phyloP scores from a whole-genome alignment of 1,140 invertebrate species.

The Hyles euphorbiae region DNA sequence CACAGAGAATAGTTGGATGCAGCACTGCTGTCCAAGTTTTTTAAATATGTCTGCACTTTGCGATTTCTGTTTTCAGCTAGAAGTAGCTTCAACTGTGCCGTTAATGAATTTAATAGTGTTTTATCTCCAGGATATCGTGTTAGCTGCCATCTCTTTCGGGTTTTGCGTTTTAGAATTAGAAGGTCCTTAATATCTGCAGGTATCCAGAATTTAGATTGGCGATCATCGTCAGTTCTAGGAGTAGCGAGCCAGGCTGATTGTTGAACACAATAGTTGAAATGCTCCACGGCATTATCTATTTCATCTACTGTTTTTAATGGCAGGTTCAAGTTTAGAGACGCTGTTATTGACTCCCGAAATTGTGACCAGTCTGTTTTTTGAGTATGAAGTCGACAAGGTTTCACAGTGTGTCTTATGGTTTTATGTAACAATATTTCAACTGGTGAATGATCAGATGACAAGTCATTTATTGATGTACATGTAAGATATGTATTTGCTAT shows the following conservation, averaged over 20 bases:
- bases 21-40: conserved; percentile 13
- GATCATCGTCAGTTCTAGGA: background rate
- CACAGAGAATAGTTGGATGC: conserved; percentile 23
- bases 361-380: conserved; percentile 23
- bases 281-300: conserved; percentile 19
- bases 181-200: conserved; percentile 3
- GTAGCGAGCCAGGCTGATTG: conserved; percentile 21
- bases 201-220: background rate
- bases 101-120: conserved; percentile 16
- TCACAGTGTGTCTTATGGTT: background rate
- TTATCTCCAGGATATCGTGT: conserved; percentile 14
- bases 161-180: conserved; percentile 16
- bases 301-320: conserved; percentile 19
- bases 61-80: conserved; percentile 12
- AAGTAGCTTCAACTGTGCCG: conserved; percentile 13
- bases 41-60: conserved; percentile 12
- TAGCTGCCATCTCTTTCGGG: conserved; percentile 21
- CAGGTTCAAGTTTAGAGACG: conserved; percentile 11
- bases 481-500: conserved; percentile 1
- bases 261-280: conserved; percentile 22
- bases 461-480: conserved; percentile 1
- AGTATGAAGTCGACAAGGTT: conserved; percentile 12
- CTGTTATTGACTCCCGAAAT: conserved; percentile 9
- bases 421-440: conserved; percentile 3
- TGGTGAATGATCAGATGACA: conserved; percentile 13